Base-by-base conservation (phyloP, 2,888 invertebrate species). In the Hydraecia micacea region DNA sequence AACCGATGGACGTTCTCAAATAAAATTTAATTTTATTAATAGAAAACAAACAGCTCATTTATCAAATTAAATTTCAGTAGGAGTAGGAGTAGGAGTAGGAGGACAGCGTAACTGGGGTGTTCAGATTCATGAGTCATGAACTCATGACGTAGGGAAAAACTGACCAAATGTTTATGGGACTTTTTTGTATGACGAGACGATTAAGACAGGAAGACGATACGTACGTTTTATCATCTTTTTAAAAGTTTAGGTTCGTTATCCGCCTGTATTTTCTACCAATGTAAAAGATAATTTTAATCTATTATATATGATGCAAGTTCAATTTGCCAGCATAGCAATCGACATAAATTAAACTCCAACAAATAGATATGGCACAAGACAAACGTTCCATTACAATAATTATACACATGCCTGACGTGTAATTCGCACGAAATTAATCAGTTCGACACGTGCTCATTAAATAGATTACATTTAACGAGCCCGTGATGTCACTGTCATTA, bases 381-480 rank as follows among this genome's bases (percentile, higher is more conserved):
- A 63, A 65, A 72, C 62, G 36, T n/a, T 36, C 39, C 63, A 81
- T 80, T 74, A 81, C 81, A 80, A 36, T 81, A 46, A 80, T 81
- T 81, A 55, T 49, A 74, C 81, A 81, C 62, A 62, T 68, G 62
- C 52, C 39, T 66, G 6, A 49, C 36, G 28, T 80, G 60, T 70
- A 49, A 78, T 83, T 78, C 82, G 73, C 21, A 11, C 18, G 42
- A 36, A 73, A 74, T 80, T 84, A 84, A 83, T 83, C 73, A 67
- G 58, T n/a, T 62, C 25, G 84, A 84, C 80, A 66, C 70, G 58
- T 71, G 13, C n/a, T 73, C 60, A 69, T 78, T 82, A 71, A 66
- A 60, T 82, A 71, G 76, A 81, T 67, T 67, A 74, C 52, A 46
- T 73, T 21, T 67, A 36, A 73, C 36, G 81, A 67, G 60, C 15